Evolutionary conservation across 2,113 vertebrate species (phyloP).

Genomic region (Pogona vitticeps): DNA sequence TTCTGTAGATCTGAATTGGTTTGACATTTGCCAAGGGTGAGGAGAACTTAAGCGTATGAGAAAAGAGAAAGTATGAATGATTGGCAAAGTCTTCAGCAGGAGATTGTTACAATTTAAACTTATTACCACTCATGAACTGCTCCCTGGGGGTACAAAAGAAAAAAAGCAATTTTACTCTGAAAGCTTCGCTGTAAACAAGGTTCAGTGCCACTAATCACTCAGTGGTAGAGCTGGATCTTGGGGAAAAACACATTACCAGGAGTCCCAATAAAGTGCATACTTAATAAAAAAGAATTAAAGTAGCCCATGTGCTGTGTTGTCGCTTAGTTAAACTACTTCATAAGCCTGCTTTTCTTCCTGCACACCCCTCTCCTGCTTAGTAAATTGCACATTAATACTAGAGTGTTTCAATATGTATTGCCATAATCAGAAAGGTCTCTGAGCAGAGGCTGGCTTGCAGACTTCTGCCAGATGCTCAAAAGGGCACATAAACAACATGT

Average conservation of each 20-base stretch:
- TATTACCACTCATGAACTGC: neutral
- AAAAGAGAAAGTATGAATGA: neutral
- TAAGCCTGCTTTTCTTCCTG: slow-evolving; percentile 37
- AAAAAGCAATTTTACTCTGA: slow-evolving; percentile 28
- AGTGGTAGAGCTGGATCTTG: slow-evolving; percentile 36
- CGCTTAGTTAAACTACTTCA: slow-evolving; percentile 50
- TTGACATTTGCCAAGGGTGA: neutral
- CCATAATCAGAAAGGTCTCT: slow-evolving; percentile 70
- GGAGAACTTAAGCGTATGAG: neutral
- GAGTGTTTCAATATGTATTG: slow-evolving; percentile 66
- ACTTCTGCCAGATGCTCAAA: slow-evolving; percentile 63
- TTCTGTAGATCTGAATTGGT: neutral
- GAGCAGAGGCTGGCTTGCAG: slow-evolving; percentile 66
- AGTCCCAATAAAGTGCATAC: slow-evolving; percentile 42
- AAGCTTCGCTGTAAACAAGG: slow-evolving; percentile 47
- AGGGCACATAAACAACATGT: slow-evolving; percentile 63
- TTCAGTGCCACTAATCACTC: slow-evolving; percentile 53
- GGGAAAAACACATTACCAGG: slow-evolving; percentile 12
- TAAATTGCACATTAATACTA: slow-evolving; percentile 68
- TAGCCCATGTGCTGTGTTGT: slow-evolving; percentile 17
- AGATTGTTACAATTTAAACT: slow-evolving; percentile 14
- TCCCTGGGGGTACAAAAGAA: slow-evolving; percentile 3
- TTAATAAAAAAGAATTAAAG: slow-evolving; percentile 51
- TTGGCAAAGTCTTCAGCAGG: neutral
- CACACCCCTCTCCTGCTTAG: slow-evolving; percentile 12